Base-by-base conservation (phyloP, 30 jellyfish, hydroid and myxozoan genomes). In the Aurelia aurita region DNA sequence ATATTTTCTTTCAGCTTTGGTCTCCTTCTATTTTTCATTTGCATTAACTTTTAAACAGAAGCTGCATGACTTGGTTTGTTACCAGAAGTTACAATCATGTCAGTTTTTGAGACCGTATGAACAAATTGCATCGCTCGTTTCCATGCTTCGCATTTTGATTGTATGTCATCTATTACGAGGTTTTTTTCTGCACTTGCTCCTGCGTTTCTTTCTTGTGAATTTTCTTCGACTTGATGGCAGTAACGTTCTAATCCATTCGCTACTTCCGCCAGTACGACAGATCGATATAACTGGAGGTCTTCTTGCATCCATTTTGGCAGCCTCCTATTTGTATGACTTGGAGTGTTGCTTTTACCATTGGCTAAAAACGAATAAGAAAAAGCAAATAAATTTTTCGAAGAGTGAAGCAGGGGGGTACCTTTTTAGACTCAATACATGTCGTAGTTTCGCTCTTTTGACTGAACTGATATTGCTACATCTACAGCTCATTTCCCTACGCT, bases 111-210 rank as follows among this genome's bases (percentile, higher is more conserved):
- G 35, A 81, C 58, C 43, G 69, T 15, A 14, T 68, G 32, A 18
- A 81, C 83, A 6, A 81, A 63, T 54, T 58, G 57, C 59, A 81
- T 68, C 27, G 91, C 91, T 68, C 91, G 80, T 31, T 69, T 68
- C 91, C 91, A 81, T 1, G 91, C 91, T 46, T 81, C 91, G 49
- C 77, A 64, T 34, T 81, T 81, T 1, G 91, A 81, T 11, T n/a
- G 29, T 8, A 64, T 43, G 58, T 67, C 91, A 68, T 81, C 91
- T 21, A 81, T 55, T 11, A 67, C 79, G 1, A 26, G 62, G 21
- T 15, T 34, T 31, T 39, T 35, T 26, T 59, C 45, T 2, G 69
- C 18, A 53, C 3, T 34, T 25, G 10, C 75, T 8, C 19, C 61
- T 5, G 32, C 70, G 19, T 20, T 53, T 22, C 16, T 1, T 45